A percentile compares a stretch with the other conserved stretches of the same genome.
These are phyloP conservation scores for Pemphigus obesinymphae DNA, from an alignment of 1,140 invertebrate species.

Conservation along the genomic window DNA sequence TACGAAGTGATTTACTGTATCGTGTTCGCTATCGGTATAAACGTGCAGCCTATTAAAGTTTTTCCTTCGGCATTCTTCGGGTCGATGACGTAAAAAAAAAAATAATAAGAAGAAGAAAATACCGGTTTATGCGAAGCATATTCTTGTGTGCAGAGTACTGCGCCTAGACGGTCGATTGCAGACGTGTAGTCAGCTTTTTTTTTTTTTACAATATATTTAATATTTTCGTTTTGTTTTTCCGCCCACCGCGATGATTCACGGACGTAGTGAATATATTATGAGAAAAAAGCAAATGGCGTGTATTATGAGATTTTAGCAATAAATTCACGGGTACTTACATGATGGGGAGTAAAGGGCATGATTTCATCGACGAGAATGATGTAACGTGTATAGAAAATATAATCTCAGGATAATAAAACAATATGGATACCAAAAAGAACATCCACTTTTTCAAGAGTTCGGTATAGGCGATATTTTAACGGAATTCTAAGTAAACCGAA, in stretches of 20 bases:
- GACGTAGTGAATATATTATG: not conserved
- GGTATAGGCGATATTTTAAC: too few relatives aligned
- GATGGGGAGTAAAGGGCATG: too few relatives aligned
- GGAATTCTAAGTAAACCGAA: too few relatives aligned
- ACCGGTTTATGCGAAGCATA: conserved; percentile 24
- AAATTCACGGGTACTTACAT: too few relatives aligned
- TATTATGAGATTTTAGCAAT: not conserved
- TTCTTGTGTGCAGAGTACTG: not conserved
- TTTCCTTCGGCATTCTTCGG: not conserved
- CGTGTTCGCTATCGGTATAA: not conserved
- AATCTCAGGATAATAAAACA: too few relatives aligned
- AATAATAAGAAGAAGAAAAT: not conserved
- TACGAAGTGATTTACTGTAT: not conserved
- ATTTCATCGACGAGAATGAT: too few relatives aligned
- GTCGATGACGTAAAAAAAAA: conserved; percentile 21
- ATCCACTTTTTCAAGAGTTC: too few relatives aligned
- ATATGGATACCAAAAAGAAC: too few relatives aligned
- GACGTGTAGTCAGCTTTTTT: conserved; percentile 22
- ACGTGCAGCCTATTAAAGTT: conserved; percentile 27
- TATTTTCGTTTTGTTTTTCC: conserved; percentile 20
- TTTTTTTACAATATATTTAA: too few relatives aligned
- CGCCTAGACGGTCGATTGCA: not conserved
- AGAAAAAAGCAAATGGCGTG: not conserved
- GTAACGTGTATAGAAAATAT: too few relatives aligned
- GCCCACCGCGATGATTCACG: not conserved